phyloP scores from a whole-genome alignment of 2,797 vertebrate species.

The Notoglanidium macrostoma region DNA sequence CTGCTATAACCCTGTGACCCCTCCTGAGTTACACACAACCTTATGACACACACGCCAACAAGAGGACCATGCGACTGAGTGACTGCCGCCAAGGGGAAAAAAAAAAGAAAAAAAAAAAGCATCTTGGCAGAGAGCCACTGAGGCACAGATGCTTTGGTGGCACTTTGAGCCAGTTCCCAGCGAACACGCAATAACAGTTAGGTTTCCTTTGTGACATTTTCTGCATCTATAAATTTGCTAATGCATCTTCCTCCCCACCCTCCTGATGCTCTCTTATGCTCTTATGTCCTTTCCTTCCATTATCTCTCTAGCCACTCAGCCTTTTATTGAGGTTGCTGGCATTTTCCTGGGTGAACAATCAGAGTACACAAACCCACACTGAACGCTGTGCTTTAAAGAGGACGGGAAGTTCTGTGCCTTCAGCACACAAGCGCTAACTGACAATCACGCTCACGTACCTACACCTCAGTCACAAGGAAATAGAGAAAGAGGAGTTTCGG shows the following conservation, averaged over 20 bases:
- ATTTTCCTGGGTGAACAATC: conserved; percentile 9
- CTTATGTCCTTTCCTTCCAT: background rate
- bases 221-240: conserved; percentile 5
- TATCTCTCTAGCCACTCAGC: background rate
- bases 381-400: background rate
- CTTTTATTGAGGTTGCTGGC: background rate
- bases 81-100: no score
- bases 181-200: background rate
- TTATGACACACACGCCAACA: background rate
- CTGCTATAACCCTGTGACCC: background rate
- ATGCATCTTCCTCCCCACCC: background rate
- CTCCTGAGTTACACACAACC: conserved; percentile 18
- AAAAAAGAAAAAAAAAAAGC: background rate
- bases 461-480: background rate
- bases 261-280: background rate
- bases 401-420: background rate
- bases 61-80: background rate
- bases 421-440: background rate
- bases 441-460: background rate
- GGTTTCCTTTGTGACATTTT: conserved; percentile 6
- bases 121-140: background rate
- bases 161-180: background rate
- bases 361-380: background rate
- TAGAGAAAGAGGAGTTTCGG: background rate
- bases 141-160: background rate